Evolutionary conservation across 2,888 invertebrate genomes (phyloP).

Genomic region (Onchidella celtica): DNA sequence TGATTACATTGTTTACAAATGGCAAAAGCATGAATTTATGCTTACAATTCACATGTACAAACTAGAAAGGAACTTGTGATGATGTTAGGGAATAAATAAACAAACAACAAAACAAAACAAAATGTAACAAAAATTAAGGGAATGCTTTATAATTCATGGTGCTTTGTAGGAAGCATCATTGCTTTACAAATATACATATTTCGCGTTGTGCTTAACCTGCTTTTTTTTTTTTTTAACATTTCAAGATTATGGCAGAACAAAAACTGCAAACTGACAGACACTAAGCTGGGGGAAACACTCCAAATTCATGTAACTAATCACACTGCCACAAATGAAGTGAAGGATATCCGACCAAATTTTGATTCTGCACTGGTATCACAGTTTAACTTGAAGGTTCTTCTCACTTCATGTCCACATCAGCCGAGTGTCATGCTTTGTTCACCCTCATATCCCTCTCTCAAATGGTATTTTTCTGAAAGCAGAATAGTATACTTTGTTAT

Average conservation of each 20-base stretch:
- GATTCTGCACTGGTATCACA: constrained; percentile 31
- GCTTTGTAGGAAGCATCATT: not conserved
- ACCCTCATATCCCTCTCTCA: too few species aligned
- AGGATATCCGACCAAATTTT: not conserved
- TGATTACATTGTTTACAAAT: constrained; percentile 10
- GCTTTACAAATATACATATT: not conserved
- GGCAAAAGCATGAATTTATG: not conserved
- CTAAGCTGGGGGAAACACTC: not conserved
- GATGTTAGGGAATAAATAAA: not conserved
- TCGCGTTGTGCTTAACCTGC: not conserved
- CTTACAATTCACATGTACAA: constrained; percentile 24
- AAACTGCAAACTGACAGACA: constrained; percentile 31
- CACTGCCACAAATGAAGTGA: not conserved
- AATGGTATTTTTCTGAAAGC: too few species aligned
- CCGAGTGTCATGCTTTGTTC: not conserved
- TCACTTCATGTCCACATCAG: not conserved
- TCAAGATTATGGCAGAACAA: not conserved
- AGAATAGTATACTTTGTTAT: too few species aligned
- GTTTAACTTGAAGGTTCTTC: not conserved
- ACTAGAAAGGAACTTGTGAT: constrained; percentile 34
- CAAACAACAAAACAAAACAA: not conserved
- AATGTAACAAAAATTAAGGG: not conserved
- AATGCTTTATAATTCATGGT: constrained; percentile 27
- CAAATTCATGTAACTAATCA: not conserved
- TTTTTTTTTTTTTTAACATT: too few species aligned